Conservation (phyloP, 2,113 vertebrate genomes). For the Anseranas semipalmata region DNA sequence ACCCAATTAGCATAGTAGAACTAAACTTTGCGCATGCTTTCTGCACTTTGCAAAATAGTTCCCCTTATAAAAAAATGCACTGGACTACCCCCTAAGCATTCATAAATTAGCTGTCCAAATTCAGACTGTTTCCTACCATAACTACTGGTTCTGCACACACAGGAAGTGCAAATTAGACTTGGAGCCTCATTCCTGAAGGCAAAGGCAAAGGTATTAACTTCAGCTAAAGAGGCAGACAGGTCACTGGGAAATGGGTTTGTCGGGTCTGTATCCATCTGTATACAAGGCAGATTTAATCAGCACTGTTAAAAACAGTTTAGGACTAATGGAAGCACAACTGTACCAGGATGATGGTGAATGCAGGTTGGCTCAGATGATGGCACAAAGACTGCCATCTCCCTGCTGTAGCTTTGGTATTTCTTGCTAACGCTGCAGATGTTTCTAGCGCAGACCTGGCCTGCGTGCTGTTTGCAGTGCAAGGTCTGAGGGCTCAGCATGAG, state of each 20-base stretch:
- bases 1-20: not conserved
- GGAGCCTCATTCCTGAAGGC: not conserved
- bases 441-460: fast-evolving
- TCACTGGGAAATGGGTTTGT: too few relatives aligned
- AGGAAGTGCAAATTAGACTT: not conserved
- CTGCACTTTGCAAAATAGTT: not conserved
- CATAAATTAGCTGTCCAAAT: not conserved
- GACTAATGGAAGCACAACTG: not conserved
- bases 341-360: not conserved
- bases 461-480: not conserved
- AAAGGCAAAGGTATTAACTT: not conserved
- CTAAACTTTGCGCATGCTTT: not conserved
- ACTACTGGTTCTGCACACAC: not conserved
- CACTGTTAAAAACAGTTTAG: not conserved
- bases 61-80: not conserved
- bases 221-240: not conserved
- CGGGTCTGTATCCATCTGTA: not conserved
- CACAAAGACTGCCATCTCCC: too few relatives aligned
- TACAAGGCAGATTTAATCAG: too few relatives aligned
- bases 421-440: not conserved
- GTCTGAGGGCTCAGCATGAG: fast-evolving
- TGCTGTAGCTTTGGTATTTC: not conserved
- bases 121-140: not conserved
- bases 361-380: not conserved
- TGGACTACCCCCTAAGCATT: not conserved